Evolutionary conservation across 2,797 vertebrate genomes (phyloP), one percentile per base, ranked within the genome.

Genomic region (Mus caroli): DNA sequence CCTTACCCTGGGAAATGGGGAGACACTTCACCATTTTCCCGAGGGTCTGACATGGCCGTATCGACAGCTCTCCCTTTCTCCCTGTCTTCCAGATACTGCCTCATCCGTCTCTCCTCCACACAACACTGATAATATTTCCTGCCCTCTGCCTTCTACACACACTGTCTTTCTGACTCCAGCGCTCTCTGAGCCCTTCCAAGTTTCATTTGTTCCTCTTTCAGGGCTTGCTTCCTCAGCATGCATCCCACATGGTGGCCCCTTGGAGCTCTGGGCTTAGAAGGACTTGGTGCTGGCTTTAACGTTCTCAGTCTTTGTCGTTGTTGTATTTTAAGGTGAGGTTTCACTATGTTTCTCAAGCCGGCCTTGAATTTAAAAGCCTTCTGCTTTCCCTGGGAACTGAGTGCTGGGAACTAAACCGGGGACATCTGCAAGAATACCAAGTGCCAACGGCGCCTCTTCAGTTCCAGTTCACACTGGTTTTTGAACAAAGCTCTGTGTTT

Each of bases 241-340:
- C 0, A 37, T 22, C 1, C 20, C 40, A 9, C 2, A 0, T 1
- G 11, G 9, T 19, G 0, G 7, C 24, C n/a, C n/a, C 19, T 28
- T 62, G 10, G 52, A 50, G 37, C 40, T n/a, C 75, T 0, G 1
- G 19, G 11, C 34, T 75, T 20, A 34, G 37, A 12, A 46, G 46
- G 52, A 1, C 13, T 15, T 52, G 40, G 3, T 0, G 0, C 56
- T 82, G 24, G 6, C 24, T 58, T 69, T 60, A 19, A 10, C 0
- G 11, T 54, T 75, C 50, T 15, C 6, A 40, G 26, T 26, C 0
- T 46, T 10, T 58, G 17, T 37, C 9, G 3, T 71, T 37, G 20
- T 43, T 43, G 43, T 43, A 43, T 3, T 11, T 22, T 37, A 0
- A 37, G 84, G 26, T 3, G 43, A 40, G 37, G 31, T 31, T 90